These are phyloP conservation scores for Aotus griseimembra DNA, from an alignment of 2,797 vertebrate species.

Conservation along the genomic window DNA sequence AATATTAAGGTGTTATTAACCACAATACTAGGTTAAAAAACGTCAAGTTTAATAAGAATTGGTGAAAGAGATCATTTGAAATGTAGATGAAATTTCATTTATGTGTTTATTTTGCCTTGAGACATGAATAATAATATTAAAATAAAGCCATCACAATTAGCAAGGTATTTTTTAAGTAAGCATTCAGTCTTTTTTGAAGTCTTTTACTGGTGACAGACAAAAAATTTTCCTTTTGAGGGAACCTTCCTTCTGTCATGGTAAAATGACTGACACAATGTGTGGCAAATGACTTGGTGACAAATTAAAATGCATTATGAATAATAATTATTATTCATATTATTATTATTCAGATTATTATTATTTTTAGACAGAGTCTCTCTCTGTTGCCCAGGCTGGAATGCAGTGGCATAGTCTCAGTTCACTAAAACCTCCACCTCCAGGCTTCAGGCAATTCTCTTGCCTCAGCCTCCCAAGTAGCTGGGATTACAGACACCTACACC, in stretches of 20 bases:
- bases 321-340: too few species aligned
- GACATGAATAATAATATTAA: neutral
- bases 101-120: neutral
- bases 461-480: too few species aligned
- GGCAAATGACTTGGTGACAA: neutral
- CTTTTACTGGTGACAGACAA: constrained; percentile 6
- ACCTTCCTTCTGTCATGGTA: neutral
- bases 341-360: too few species aligned
- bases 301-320: neutral
- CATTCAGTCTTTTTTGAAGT: neutral
- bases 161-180: neutral
- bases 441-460: too few species aligned
- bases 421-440: too few species aligned
- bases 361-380: too few species aligned
- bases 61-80: neutral
- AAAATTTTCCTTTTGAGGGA: neutral
- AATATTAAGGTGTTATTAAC: neutral
- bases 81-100: neutral
- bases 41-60: neutral
- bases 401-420: too few species aligned
- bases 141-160: constrained; percentile 8
- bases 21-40: neutral
- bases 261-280: neutral
- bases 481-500: too few species aligned
- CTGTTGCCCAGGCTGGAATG: too few species aligned